Percentiles rank a stretch among this genome's conserved stretches.
These are phyloP conservation scores for Halichoerus grypus DNA, from an alignment of 2,113 vertebrate genomes.

Conservation along the genomic window DNA sequence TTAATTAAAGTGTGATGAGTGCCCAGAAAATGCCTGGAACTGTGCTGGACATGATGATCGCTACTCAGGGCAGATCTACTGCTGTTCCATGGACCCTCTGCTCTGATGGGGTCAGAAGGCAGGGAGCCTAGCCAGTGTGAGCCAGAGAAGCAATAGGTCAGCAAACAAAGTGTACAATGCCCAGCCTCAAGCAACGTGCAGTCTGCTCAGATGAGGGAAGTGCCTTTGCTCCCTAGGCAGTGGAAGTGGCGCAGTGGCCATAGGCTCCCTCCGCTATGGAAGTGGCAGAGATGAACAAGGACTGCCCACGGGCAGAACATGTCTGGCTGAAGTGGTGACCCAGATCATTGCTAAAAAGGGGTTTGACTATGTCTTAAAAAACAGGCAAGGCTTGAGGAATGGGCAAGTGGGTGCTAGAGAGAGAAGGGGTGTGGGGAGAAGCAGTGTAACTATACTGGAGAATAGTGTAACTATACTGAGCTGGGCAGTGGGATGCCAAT, in stretches of 20 bases:
- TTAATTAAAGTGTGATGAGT: slow-evolving; percentile 72
- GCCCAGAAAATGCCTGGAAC: slow-evolving; percentile 78
- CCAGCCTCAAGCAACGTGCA: not conserved
- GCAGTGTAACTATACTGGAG: too few relatives aligned
- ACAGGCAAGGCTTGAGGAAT: not conserved
- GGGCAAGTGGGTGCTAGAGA: not conserved
- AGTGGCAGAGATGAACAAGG: not conserved
- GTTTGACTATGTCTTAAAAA: not conserved
- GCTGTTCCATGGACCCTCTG: not conserved
- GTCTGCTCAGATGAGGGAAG: not conserved
- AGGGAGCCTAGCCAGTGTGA: not conserved
- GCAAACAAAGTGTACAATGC: rapidly evolving
- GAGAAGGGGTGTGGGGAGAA: not conserved
- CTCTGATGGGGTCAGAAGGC: not conserved
- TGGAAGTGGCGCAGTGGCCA: not conserved
- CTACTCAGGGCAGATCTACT: slow-evolving; percentile 4
- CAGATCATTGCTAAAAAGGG: not conserved
- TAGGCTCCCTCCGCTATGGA: not conserved
- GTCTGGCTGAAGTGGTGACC: not conserved
- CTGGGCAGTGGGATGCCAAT: not conserved
- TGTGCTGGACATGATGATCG: not conserved
- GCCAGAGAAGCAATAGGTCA: not conserved
- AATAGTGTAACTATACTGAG: not conserved
- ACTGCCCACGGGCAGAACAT: not conserved
- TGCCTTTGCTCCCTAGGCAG: not conserved